Base-by-base conservation (phyloP, 2,797 vertebrate species). In the Sebastes miniatus region DNA sequence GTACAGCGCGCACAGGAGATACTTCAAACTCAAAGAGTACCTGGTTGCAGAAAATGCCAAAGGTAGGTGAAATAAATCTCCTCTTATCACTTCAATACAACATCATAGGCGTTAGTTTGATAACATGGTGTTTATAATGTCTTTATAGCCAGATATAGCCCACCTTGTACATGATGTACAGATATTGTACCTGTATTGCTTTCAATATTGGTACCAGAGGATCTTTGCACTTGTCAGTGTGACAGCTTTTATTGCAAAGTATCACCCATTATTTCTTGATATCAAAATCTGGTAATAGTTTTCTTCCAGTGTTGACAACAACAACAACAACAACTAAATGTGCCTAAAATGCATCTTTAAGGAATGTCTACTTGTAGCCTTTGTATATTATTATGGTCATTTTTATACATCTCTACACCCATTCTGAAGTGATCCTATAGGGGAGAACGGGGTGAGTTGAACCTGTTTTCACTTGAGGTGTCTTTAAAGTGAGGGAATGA, bases 1-100 rank as follows among this genome's bases (percentile, higher is more conserved):
- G 25, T 95, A 96, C 84, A 62, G 2, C 3, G 95, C 95, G 59
- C 93, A 95, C 93, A 96, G 94, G 79, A 96, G 96, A 83, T 98
- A 96, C 86, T 97, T 98, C 76, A 98, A 97, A 91, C 87, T 96
- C 61, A 98, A 97, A 78, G 92, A 96, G 83, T 80, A 94, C 73
- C 79, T 99, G 4, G 91, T 98, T 69, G 91, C 91, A 68, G 95
- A 97, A 65, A 77, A 69, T 3, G 13, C 24, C 31, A 90, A 95
- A 94, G 97, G 98, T 98, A 87, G 87, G 93, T 7, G 2, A 5
- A 32, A 32, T 0, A 10, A 29, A 52, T 47, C 0, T 47, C 12
- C 36, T 39, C 12, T 39, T 39, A 13, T 39, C 12, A 39, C 36
- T 39, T 39, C 0, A 39, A 39, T 12, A 39, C 11, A 39, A 22